A percentile compares a stretch with the other conserved stretches of the same genome.
These are phyloP conservation scores for Stenchaetothrips biformis DNA, from an alignment of 2,888 invertebrate genomes.

Conservation along the genomic window DNA sequence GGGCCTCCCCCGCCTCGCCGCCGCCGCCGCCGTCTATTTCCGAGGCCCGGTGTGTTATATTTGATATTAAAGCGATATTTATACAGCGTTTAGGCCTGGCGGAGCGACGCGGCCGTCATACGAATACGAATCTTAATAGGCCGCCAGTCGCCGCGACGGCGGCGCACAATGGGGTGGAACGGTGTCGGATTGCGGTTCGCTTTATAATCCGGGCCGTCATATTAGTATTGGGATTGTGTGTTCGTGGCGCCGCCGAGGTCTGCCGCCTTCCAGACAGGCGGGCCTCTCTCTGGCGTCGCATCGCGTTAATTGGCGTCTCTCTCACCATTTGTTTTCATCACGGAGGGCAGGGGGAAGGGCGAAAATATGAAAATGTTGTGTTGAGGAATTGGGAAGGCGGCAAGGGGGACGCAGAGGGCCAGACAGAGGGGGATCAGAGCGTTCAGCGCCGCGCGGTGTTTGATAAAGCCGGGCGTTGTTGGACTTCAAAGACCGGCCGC, in stretches of 20 bases:
- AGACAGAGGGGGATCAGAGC: not conserved
- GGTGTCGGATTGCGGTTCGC: conserved; percentile 1
- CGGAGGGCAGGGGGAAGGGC: not conserved
- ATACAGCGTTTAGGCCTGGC: not conserved
- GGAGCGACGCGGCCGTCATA: not conserved
- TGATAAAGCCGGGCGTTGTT: too few relatives aligned
- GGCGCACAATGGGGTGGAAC: not conserved
- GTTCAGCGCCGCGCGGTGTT: too few relatives aligned
- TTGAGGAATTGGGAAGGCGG: not conserved
- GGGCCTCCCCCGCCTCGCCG: too few relatives aligned
- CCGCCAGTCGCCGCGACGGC: not conserved
- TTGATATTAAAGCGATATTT: conserved; percentile 1
- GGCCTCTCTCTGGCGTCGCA: not conserved
- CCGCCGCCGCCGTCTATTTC: not conserved
- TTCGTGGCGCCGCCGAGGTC: not conserved
- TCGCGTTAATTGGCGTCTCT: not conserved
- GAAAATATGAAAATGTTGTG: conserved; percentile 1
- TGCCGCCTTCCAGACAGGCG: not conserved
- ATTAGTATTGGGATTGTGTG: not conserved
- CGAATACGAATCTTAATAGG: not conserved
- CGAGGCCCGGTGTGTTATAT: not conserved
- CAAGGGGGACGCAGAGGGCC: not conserved
- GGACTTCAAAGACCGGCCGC: too few relatives aligned
- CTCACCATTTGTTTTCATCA: not conserved
- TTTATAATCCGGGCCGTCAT: not conserved